Evolutionary conservation across 2,797 vertebrate genomes (phyloP).

Genomic region (Oryzias sinensis): DNA sequence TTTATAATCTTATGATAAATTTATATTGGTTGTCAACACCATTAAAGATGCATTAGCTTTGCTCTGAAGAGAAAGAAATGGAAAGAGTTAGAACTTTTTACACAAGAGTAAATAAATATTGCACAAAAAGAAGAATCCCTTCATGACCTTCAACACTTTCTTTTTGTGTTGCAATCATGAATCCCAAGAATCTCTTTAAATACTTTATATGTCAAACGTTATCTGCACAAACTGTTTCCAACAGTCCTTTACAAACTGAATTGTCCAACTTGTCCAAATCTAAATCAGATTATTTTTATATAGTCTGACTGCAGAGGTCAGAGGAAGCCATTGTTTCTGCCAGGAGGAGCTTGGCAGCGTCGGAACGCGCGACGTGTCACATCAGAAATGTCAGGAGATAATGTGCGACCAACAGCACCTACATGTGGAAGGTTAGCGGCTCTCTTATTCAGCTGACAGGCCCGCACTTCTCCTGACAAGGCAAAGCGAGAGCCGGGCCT

Average conservation of each 20-base stretch:
- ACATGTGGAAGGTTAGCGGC: conserved; percentile 71
- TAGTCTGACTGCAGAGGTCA: conserved; percentile 41
- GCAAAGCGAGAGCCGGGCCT: conserved; percentile 37
- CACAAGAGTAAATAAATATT: conserved; percentile 1
- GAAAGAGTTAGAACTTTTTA: background rate
- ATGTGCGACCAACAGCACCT: conserved; percentile 75
- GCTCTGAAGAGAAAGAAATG: conserved; percentile 11
- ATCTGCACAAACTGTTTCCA: background rate
- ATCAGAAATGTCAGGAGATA: conserved; percentile 76
- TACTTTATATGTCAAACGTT: background rate
- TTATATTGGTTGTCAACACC: conserved; percentile 33
- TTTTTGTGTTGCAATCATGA: too few species aligned
- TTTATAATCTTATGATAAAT: conserved; percentile 3
- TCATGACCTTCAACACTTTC: conserved; percentile 3
- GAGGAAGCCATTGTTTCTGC: conserved; percentile 49
- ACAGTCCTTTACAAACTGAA: too few species aligned
- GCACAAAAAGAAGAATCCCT: background rate
- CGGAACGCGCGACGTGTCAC: conserved; percentile 67
- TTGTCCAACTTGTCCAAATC: too few species aligned
- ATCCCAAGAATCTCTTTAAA: background rate
- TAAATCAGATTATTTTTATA: too few species aligned
- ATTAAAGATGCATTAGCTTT: conserved; percentile 51
- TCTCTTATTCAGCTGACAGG: conserved; percentile 54
- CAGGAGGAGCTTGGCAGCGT: conserved; percentile 54
- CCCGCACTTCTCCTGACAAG: conserved; percentile 31